Evolutionary conservation across 2,797 vertebrate genomes (phyloP).

Genomic region (Phrynocephalus vlangalii): DNA sequence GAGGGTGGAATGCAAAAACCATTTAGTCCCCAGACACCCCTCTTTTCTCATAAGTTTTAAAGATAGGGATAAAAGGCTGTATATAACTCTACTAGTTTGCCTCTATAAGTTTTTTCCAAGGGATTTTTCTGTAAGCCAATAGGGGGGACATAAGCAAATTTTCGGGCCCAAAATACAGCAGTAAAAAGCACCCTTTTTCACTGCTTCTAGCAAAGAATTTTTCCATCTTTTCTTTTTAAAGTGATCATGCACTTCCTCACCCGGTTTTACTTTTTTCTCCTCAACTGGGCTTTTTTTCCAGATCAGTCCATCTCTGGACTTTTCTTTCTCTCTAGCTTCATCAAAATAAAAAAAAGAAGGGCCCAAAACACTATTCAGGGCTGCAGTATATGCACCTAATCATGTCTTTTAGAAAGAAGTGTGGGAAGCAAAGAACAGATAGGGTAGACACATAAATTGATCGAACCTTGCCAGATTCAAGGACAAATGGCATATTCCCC

Average conservation of each 20-base stretch:
- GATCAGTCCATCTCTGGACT: conserved; percentile 49
- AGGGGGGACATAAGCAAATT: neutral
- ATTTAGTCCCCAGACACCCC: too few species aligned
- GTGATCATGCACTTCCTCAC: neutral
- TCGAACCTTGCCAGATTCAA: neutral
- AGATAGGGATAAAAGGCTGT: neutral
- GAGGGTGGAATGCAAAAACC: too few species aligned
- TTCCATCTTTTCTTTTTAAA: conserved; percentile 55
- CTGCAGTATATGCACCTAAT: accelerated
- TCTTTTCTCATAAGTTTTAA: too few species aligned
- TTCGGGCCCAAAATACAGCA: conserved; percentile 21
- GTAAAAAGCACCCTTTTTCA: conserved; percentile 54
- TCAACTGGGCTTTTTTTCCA: conserved; percentile 62
- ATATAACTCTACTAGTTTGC: neutral
- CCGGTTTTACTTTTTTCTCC: conserved; percentile 21
- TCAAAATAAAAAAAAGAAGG: too few species aligned
- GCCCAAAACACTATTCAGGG: neutral
- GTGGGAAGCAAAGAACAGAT: neutral
- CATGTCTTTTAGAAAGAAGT: neutral
- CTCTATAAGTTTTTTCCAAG: neutral
- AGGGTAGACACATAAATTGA: neutral
- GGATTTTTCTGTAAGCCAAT: neutral
- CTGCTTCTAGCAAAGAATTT: conserved; percentile 12
- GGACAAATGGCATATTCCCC: neutral
- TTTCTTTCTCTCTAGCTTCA: conserved; percentile 47